Conservation (phyloP, 2,888 invertebrate genomes). For the Drosophila putrida region DNA sequence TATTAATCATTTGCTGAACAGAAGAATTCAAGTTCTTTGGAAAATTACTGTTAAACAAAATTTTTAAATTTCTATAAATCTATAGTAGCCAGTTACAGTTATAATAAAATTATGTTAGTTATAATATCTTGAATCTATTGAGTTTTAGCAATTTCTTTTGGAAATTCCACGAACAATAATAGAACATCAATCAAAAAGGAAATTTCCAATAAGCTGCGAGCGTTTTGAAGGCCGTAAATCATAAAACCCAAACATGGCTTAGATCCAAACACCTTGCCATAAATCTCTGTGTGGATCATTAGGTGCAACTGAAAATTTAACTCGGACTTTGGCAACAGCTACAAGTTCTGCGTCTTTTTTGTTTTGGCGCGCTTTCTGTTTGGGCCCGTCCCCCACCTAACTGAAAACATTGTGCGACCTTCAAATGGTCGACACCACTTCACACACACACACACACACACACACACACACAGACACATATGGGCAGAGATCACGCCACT, state of each 20-base stretch:
- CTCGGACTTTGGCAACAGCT: slow-evolving; percentile 34
- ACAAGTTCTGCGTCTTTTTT: slow-evolving; percentile 32
- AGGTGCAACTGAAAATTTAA: slow-evolving; percentile 72
- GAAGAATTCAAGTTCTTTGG: neutral
- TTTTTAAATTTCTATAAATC: neutral
- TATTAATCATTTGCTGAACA: too few relatives aligned
- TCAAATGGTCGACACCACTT: slow-evolving; percentile 66
- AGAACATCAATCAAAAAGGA: slow-evolving; percentile 70
- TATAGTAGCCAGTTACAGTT: slow-evolving; percentile 2
- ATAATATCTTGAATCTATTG: slow-evolving; percentile 9
- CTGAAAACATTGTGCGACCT: slow-evolving; percentile 60
- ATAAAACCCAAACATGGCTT: slow-evolving; percentile 64
- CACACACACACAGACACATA: slow-evolving; percentile 25
- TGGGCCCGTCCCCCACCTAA: slow-evolving; percentile 13
- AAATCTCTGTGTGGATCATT: slow-evolving; percentile 69
- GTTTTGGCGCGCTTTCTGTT: slow-evolving; percentile 70
- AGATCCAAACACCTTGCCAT: slow-evolving; percentile 66
- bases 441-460: slow-evolving; percentile 42
- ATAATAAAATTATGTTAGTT: neutral
- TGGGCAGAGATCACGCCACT: slow-evolving; percentile 72
- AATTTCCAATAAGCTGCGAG: slow-evolving; percentile 65
- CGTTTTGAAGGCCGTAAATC: slow-evolving; percentile 66
- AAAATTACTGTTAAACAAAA: neutral
- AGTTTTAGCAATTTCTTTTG: slow-evolving; percentile 39
- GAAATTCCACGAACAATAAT: slow-evolving; percentile 22